Conservation (phyloP, 1,140 invertebrate species). For the Drosophila serrata region DNA sequence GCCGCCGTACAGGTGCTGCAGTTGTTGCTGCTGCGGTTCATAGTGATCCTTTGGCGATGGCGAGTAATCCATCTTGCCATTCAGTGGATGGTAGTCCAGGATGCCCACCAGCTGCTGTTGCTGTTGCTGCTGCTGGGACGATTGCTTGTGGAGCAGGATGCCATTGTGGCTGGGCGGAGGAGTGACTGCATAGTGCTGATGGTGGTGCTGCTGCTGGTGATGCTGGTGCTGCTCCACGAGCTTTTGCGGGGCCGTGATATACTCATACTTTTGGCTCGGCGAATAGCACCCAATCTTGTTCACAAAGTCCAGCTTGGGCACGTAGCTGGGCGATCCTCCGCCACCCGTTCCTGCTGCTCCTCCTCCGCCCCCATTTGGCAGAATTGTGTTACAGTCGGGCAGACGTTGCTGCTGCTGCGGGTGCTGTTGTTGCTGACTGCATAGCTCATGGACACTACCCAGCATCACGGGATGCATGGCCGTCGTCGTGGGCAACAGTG, state of each 20-base stretch:
- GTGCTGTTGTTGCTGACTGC: conserved; percentile 62
- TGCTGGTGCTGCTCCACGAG: conserved; percentile 73
- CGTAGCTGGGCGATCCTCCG: conserved; percentile 80
- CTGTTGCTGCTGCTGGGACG: conserved; percentile 59
- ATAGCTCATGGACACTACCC: conserved; percentile 83
- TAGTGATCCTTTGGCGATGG: conserved; percentile 79
- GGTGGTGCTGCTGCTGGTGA: conserved; percentile 42
- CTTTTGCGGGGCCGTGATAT: conserved; percentile 72
- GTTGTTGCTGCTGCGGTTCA: conserved; percentile 66
- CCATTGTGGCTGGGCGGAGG: conserved; percentile 72
- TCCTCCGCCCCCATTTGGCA: conserved; percentile 69
- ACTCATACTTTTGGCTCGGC: conserved; percentile 83
- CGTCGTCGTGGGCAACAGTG: conserved; percentile 81
- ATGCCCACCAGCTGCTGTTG: conserved; percentile 71
- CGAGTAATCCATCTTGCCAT: conserved; percentile 80
- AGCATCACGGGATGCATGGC: conserved; percentile 88
- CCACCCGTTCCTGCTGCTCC: conserved; percentile 2
- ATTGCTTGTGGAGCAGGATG: conserved; percentile 68
- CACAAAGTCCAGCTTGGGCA: conserved; percentile 73
- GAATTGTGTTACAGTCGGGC: conserved; percentile 82
- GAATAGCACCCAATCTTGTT: conserved; percentile 84
- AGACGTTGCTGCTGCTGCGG: conserved; percentile 64
- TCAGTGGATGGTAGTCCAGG: conserved; percentile 76
- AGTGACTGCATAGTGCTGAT: conserved; percentile 69
- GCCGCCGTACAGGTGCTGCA: conserved; percentile 69